Evolutionary conservation across 1,140 invertebrate genomes (phyloP).

Genomic region (Andrena cerasifolii): DNA sequence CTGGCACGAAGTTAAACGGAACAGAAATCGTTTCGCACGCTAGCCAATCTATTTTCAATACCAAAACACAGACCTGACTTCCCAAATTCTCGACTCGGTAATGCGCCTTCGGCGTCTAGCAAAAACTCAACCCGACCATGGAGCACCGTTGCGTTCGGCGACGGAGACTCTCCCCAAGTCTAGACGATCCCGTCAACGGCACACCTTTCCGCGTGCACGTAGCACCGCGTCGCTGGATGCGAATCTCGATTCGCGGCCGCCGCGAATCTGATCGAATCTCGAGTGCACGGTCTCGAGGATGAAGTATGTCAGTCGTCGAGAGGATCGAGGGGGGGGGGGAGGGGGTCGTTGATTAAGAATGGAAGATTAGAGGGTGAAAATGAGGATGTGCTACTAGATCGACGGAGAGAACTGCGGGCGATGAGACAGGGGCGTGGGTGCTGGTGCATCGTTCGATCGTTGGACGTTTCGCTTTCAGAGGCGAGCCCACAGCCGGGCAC

Average conservation of each 20-base stretch:
- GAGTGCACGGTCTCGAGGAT: background rate
- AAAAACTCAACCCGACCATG: no score
- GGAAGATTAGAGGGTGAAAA: background rate
- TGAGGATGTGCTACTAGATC: slow-evolving; percentile 46
- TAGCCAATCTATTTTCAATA: no score
- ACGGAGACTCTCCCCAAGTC: no score
- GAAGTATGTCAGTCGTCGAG: slow-evolving; percentile 50
- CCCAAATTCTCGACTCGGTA: no score
- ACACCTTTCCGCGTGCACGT: no score
- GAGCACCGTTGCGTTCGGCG: no score
- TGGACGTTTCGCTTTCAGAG: background rate
- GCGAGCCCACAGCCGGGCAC: background rate
- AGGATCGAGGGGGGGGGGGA: background rate
- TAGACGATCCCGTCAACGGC: background rate
- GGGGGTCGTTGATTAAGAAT: slow-evolving; percentile 12
- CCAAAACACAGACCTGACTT: no score
- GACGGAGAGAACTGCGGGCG: slow-evolving; percentile 33
- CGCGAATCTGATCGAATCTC: background rate
- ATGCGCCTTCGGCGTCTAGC: no score
- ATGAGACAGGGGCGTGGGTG: slow-evolving; percentile 55
- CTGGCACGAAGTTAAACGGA: no score
- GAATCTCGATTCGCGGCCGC: background rate
- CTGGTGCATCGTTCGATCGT: slow-evolving; percentile 55
- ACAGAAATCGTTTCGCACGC: no score
- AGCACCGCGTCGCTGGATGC: no score